Percentiles rank a stretch among this genome's conserved stretches.
These are phyloP conservation scores for Butorides virescens DNA, from an alignment of 2,113 vertebrate species.

Conservation along the genomic window DNA sequence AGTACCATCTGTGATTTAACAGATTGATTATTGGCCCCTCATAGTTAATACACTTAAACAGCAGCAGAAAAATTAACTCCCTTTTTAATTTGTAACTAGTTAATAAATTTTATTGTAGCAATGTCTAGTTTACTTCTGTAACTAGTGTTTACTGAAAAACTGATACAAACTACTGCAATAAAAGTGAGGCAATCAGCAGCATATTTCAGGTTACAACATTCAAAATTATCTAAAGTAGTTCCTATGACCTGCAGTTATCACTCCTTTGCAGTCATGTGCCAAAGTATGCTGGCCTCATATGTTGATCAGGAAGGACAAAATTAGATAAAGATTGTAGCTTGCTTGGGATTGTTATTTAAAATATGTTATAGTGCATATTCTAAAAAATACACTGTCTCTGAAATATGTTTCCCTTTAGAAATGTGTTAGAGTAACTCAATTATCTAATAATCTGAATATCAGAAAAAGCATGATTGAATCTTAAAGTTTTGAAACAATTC, in stretches of 20 bases:
- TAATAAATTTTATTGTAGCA: neutral
- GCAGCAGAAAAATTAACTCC: neutral
- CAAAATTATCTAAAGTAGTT: neutral
- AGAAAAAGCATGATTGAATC: neutral
- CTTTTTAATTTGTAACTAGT: neutral
- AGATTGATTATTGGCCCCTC: neutral
- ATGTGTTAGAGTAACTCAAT: neutral
- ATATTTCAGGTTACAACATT: neutral
- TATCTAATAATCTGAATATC: neutral
- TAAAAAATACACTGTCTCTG: neutral
- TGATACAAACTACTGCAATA: neutral
- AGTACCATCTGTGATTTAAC: neutral
- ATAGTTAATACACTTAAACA: neutral
- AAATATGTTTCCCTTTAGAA: neutral
- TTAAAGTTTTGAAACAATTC: neutral
- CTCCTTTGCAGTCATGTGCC: neutral
- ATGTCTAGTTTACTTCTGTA: neutral
- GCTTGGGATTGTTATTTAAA: neutral
- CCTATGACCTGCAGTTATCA: neutral
- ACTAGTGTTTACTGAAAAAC: neutral
- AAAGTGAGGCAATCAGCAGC: neutral
- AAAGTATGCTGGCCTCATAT: neutral
- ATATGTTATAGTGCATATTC: neutral
- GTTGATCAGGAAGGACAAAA: neutral
- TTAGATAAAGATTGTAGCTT: neutral